Base-by-base conservation (phyloP, 2,797 vertebrate genomes). In the Cynodonichthys magdalenae region DNA sequence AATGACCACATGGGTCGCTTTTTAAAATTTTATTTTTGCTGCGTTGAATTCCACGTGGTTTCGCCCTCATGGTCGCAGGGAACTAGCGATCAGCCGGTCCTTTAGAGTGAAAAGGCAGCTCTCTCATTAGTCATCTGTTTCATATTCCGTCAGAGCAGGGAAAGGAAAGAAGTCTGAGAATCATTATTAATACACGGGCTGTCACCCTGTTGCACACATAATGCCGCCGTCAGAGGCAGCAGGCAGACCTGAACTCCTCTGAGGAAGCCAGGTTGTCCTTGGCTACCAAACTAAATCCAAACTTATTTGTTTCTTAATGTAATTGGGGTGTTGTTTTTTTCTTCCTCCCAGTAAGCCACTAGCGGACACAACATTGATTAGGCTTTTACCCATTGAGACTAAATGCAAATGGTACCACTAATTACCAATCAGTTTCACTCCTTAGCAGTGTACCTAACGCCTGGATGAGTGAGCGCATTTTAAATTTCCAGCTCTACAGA, bases 341-440 rank as follows among this genome's bases (percentile, higher is more conserved):
- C 42, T 27, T 36, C 20, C 5, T 34, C 18, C 61, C 48, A 80
- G 65, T 78, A 85, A 78, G 69, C 71, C 79, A 81, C 77, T 76
- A 46, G 10, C 79, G 85, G 82, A 89, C 87, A 83, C 79, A 82
- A 69, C 85, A 88, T 87, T 88, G 89, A 91, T 92, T 84, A 72
- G 78, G 66, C 70, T 60, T 48, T 66, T 80, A 71, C 71, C 88
- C 82, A 74, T 66, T 59, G 87, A 90, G 88, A 84, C 81, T 66
- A 59, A 74, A 91, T 84, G 85, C 84, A 91, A 92, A 89, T 85
- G 89, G 87, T 79, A 77, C 69, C 84, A 80, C 90, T 88, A 78
- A 92, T 92, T 91, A 91, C 89, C 83, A 86, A 90, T 91, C 92
- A 92, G 87, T 83, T 80, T 82, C 80, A 80, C 90, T 89, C 84